Evolutionary conservation across 2,113 vertebrate species (phyloP).

Genomic region (Cnemophilus loriae): DNA sequence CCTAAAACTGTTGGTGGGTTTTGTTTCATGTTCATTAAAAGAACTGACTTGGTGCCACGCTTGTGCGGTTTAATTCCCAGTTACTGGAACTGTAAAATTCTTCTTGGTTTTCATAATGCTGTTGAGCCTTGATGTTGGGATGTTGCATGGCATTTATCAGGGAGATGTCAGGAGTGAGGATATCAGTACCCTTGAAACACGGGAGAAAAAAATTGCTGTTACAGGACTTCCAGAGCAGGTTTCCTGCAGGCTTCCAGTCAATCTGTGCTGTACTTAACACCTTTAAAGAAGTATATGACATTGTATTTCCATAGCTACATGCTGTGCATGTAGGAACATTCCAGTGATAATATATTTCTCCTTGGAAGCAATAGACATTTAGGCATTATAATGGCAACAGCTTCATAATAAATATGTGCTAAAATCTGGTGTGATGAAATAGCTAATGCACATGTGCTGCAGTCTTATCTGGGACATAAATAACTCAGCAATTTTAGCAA

Average conservation of each 20-base stretch:
- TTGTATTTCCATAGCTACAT: constrained; percentile 15
- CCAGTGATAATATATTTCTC: not conserved
- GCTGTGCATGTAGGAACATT: not conserved
- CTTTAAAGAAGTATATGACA: not conserved
- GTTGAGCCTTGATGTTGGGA: not conserved
- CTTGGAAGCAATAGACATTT: constrained; percentile 5
- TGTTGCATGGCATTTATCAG: not conserved
- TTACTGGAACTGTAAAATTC: not conserved
- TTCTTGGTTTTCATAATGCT: not conserved
- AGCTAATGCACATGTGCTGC: not conserved
- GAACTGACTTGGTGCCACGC: not conserved
- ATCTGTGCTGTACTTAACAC: not conserved
- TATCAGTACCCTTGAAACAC: not conserved
- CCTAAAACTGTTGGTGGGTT: not conserved
- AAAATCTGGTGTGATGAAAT: not conserved
- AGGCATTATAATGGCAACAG: not conserved
- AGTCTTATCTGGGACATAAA: not conserved
- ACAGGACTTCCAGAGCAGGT: not conserved
- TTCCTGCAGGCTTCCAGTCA: not conserved
- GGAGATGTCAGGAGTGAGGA: not conserved
- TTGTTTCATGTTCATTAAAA: not conserved
- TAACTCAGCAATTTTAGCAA: constrained; percentile 22
- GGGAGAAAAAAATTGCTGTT: not conserved
- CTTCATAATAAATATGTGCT: not conserved
- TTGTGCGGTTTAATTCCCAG: not conserved